Base-by-base conservation (phyloP, 2,888 invertebrate genomes). In the Itoplectis maculator region DNA sequence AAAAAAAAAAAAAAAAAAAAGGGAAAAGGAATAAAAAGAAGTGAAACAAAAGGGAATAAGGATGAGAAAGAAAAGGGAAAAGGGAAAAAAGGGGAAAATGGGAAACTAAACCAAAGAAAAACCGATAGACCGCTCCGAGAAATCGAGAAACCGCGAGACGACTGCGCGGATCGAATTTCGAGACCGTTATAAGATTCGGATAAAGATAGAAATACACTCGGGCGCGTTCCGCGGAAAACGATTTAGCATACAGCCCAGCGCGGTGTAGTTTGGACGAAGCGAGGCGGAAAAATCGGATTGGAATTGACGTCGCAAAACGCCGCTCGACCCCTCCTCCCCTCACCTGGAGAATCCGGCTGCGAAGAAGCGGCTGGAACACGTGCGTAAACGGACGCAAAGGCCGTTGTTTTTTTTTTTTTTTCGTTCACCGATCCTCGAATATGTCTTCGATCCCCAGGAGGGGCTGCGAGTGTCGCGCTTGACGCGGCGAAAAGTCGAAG, bases 81-180 rank as follows among this genome's bases (percentile, higher is more conserved):
- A 13, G 20, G 2, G 51, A 70, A 59, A 72, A 56, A 45, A 29
- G 9, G 20, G 6, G 11, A 47, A 59, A 56, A 13, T 45, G 18
- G 18, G 37, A 49, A 63, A 54, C 70, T 51, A 40, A 45, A 29
- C 18, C 9, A 35, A 78, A 42, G 78, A 47, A 54, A n/a, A 65
- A 54, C 61, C 37, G 8, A 40, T 61, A 66, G 65, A 45, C 11
- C 7, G 77, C 18, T 61, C 49, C 20, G 29, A 51, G 61, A 65
- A 59, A 54, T 51, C n/a, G 61, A 35, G 37, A 37, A 61, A 61
- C 61, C 61, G 40, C 35, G 18, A 37, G 9, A 61, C 15, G 59
- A 59, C 59, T 35, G 40, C 7, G 15, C 7, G 15, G 23, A 15
- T 61, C 61, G 61, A 35, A 61, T 61, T 61, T 40, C 18, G 37